Conservation (phyloP, 2,797 vertebrate species). For the Lutra lutra region DNA sequence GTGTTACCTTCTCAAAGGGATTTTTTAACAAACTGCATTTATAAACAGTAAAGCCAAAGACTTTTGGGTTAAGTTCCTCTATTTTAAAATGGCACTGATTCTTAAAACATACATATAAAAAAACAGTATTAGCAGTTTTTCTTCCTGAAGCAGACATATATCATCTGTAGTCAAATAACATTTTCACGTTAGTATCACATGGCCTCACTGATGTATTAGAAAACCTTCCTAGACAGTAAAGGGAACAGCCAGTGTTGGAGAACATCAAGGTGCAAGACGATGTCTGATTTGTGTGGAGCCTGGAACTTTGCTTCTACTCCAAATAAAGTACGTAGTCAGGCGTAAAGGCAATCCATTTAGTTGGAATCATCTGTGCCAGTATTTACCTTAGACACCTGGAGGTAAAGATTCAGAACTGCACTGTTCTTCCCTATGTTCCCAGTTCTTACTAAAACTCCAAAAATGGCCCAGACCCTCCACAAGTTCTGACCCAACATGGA, state of each 20-base stretch:
- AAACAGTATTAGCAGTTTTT: background rate
- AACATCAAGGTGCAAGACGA: background rate
- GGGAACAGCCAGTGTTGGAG: background rate
- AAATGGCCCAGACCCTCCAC: background rate
- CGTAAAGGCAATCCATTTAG: background rate
- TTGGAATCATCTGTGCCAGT: background rate
- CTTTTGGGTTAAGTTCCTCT: background rate
- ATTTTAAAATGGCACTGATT: background rate
- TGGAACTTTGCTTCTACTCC: background rate
- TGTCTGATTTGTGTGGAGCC: background rate
- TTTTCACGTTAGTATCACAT: background rate
- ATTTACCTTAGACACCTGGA: background rate
- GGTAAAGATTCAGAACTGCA: background rate
- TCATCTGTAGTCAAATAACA: background rate
- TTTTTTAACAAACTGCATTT: background rate
- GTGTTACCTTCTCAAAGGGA: background rate
- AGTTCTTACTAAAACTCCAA: background rate
- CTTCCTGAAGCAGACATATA: conserved; percentile 9
- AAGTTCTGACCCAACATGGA: background rate
- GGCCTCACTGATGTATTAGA: background rate
- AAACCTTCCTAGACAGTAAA: background rate
- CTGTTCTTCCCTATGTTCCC: background rate
- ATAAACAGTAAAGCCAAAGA: background rate
- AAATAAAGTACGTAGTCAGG: background rate
- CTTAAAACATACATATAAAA: background rate